A percentile compares a stretch with the other conserved stretches of the same genome.
Conservation (phyloP, 2,797 vertebrate species). For the Acrossocheilus fasciatus region DNA sequence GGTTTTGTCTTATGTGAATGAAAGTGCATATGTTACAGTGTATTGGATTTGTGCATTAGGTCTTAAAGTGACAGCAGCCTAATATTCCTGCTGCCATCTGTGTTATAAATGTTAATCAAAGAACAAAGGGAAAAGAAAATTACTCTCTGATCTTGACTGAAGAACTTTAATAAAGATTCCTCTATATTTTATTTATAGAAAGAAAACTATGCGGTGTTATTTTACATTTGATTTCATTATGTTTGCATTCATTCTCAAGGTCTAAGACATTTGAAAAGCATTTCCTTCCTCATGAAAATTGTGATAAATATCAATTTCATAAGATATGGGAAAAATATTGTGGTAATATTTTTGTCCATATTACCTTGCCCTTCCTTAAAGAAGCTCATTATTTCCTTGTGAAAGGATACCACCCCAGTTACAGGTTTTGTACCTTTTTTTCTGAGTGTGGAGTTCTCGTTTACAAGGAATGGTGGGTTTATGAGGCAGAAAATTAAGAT, state of each 20-base stretch:
- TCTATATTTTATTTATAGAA: neutral
- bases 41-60: neutral
- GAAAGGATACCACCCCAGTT: neutral
- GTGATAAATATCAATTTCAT: too few species aligned
- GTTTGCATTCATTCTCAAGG: neutral
- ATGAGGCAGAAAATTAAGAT: neutral
- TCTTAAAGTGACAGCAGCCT: neutral
- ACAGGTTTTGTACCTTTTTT: neutral
- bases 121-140: neutral
- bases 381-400: neutral
- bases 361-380: too few species aligned
- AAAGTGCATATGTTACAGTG: neutral
- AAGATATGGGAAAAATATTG: too few species aligned
- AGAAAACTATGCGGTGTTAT: neutral
- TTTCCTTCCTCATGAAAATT: neutral
- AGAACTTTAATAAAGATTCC: neutral
- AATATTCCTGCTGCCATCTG: neutral
- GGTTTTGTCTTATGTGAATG: neutral
- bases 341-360: neutral
- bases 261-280: neutral
- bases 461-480: neutral
- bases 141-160: neutral
- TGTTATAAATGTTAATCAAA: neutral
- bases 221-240: neutral
- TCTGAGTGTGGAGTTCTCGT: neutral